Evolutionary conservation across 2,888 invertebrate species (phyloP).

Genomic region (Ariolimax columbianus): DNA sequence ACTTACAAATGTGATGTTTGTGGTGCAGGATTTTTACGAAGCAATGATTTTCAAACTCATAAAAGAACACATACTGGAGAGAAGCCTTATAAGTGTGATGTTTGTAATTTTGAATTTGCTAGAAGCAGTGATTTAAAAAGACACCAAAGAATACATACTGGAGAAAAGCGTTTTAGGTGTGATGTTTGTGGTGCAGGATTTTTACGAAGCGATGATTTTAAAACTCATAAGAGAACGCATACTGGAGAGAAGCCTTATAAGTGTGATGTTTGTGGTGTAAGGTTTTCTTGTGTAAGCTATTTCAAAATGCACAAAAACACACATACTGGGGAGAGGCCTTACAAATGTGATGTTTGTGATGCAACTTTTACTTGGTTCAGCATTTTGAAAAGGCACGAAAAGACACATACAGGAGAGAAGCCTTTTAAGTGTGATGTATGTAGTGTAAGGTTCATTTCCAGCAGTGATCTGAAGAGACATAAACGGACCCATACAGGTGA

Average conservation of each 20-base stretch:
- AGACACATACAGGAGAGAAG: neutral
- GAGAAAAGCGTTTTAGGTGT: constrained; percentile 1
- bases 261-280: neutral
- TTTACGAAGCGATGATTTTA: neutral
- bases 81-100: neutral
- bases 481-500: neutral
- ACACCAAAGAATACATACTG: neutral
- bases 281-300: neutral
- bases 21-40: neutral
- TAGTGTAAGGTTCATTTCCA: neutral
- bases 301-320: neutral
- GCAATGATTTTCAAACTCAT: neutral
- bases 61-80: neutral
- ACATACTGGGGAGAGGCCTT: neutral
- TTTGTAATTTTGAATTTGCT: neutral
- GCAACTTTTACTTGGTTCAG: neutral
- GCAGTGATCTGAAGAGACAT: neutral
- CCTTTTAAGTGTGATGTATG: neutral
- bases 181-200: neutral
- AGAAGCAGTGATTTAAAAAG: neutral
- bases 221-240: neutral
- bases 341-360: constrained; percentile 19
- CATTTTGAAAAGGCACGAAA: neutral
- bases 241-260: neutral
- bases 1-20: constrained; percentile 26